phyloP scores from a whole-genome alignment of 2,888 invertebrate genomes.

The Mongoloraphidia duomilia region DNA sequence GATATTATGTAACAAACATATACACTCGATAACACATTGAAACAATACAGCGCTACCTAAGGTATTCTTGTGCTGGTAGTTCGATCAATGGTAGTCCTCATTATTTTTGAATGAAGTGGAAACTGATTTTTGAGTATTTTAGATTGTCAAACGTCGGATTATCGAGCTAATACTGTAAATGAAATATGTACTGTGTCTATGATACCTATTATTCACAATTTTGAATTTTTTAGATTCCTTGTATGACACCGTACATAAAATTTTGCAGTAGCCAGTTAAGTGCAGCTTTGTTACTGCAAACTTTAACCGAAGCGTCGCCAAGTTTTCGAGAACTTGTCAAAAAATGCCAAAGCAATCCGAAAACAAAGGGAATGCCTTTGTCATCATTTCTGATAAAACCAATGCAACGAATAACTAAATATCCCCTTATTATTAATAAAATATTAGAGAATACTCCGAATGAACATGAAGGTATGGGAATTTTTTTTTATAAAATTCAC shows the following conservation, averaged over 20 bases:
- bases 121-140: no score
- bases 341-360: conserved; percentile 46
- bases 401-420: conserved; percentile 68
- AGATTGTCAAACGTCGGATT: no score
- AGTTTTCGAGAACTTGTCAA: conserved; percentile 47
- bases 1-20: no score
- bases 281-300: conserved; percentile 51
- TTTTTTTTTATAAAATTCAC: no score
- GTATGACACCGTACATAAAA: conserved; percentile 55
- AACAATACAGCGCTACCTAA: no score
- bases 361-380: conserved; percentile 56
- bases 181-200: no score
- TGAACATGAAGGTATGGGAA: conserved; percentile 24
- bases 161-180: no score
- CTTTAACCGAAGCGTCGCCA: conserved; percentile 42
- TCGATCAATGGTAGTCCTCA: no score
- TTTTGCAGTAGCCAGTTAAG: conserved; percentile 62
- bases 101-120: no score
- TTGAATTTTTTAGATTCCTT: conserved; percentile 40
- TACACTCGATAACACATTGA: no score
- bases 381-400: conserved; percentile 66
- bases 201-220: neutral
- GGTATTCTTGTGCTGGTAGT: no score
- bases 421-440: conserved; percentile 59
- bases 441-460: conserved; percentile 33